Evolutionary conservation across 2,888 invertebrate genomes (phyloP).

Genomic region (Troides aeacus): DNA sequence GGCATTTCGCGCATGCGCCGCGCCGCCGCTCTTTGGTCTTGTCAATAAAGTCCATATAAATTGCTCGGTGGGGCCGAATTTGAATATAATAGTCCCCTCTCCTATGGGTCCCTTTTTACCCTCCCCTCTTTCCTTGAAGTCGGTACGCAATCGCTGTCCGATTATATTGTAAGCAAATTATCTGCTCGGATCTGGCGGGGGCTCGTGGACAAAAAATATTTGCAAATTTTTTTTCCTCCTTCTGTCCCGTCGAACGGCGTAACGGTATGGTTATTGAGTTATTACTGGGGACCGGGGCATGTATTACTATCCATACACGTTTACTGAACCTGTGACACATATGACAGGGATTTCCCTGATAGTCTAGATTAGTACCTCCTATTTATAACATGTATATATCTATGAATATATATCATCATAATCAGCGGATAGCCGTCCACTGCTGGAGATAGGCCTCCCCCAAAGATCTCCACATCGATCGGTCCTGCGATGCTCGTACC

Average conservation of each 20-base stretch:
- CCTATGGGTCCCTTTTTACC: conserved; percentile 69
- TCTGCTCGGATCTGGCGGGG: conserved; percentile 71
- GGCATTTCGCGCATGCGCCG: conserved; percentile 60
- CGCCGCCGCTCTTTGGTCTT: conserved; percentile 57
- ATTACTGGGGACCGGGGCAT: conserved; percentile 18
- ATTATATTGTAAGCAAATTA: conserved; percentile 81
- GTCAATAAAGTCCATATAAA: conserved; percentile 80
- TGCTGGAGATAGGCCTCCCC: too few species aligned
- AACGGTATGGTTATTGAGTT: conserved; percentile 36
- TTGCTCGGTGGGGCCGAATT: conserved; percentile 74
- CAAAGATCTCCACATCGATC: too few species aligned
- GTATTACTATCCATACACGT: not conserved
- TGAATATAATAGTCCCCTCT: conserved; percentile 76
- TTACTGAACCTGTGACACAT: too few species aligned
- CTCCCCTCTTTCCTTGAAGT: conserved; percentile 61
- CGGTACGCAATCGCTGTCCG: conserved; percentile 70
- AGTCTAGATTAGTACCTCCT: too few species aligned
- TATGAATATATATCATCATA: too few species aligned
- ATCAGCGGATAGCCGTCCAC: too few species aligned
- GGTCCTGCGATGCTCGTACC: too few species aligned
- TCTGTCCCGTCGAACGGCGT: conserved; percentile 38
- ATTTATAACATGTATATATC: too few species aligned
- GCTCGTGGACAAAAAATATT: conserved; percentile 50
- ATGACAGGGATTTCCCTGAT: too few species aligned
- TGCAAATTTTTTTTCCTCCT: conserved; percentile 45